Base-by-base conservation (phyloP, 1,140 invertebrate species). In the Rhopalosiphum padi region DNA sequence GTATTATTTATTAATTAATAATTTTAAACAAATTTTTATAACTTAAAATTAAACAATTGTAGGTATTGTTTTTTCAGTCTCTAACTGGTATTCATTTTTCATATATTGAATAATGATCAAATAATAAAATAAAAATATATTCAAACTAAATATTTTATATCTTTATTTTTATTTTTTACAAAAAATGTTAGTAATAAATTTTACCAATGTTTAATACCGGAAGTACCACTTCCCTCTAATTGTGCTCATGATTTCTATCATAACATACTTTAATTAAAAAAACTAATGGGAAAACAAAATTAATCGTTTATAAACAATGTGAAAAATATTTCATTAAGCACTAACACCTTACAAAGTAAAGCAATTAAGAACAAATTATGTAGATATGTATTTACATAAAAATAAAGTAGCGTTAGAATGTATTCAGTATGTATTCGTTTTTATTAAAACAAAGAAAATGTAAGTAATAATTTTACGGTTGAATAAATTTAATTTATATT, bases 281-380 rank as follows among this genome's bases (percentile, higher is more conserved):
- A n/a, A 68, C 11, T 68, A n/a, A 68, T n/a, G 60, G 0, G 30
- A n/a, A 30, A 68, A 11, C 30, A 68, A 68, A 68, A n/a, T 68
- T 68, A 68, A 68, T 68, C 4, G 60, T 68, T 68, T n/a, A 68
- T 68, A 68, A n/a, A 68, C 60, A 68, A n/a, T 60, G 30, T 60
- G 55, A 30, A 60, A 30, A 60, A n/a, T 60, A 30, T 60, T 30
- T 60, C 25, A 30, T 30, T 30, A 60, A 30, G 60, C 30, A n/a
- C 60, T 30, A 68, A 15, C 55, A 60, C 25, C 11, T 68, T 68
- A 68, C 30, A 68, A 8, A 15, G 60, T 68, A 68, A 68, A 68
- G 60, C 60, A 68, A 68, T 68, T 68, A 68, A 68, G 60, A 30
- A 68, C 60, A 68, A 68, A 68, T 68, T 68, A n/a, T 68, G 60